phyloP scores from a whole-genome alignment of 2,113 vertebrate genomes.

The Dissostichus mawsoni region DNA sequence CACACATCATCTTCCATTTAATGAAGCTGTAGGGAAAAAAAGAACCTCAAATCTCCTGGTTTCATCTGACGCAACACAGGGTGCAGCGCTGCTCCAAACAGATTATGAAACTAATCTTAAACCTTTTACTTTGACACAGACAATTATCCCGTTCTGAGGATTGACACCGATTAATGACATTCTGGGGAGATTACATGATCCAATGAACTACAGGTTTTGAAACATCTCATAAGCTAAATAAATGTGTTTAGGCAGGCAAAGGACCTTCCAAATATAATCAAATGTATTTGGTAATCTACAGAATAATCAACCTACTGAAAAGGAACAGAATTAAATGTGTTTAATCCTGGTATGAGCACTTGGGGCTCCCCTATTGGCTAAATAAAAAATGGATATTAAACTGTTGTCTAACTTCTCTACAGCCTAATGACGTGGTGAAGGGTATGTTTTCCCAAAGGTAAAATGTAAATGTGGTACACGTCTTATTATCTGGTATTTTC shows the following conservation, averaged over 20 bases:
- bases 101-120: slow-evolving; percentile 74
- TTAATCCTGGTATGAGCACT: slow-evolving; percentile 46
- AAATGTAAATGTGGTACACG: background rate
- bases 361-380: slow-evolving; percentile 77
- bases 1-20: slow-evolving; percentile 47
- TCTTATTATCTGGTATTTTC: slow-evolving; percentile 29
- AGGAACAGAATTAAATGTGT: slow-evolving; percentile 19
- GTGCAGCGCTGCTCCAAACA: slow-evolving; percentile 52
- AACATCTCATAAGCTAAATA: slow-evolving; percentile 50
- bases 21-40: slow-evolving; percentile 34
- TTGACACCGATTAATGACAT: slow-evolving; percentile 68
- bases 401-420: background rate
- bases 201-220: slow-evolving; percentile 54
- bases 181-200: slow-evolving; percentile 63
- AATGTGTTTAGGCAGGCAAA: slow-evolving; percentile 29
- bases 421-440: slow-evolving; percentile 17
- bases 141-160: slow-evolving; percentile 66
- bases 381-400: slow-evolving; percentile 8
- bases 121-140: slow-evolving; percentile 59
- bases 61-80: slow-evolving; percentile 53
- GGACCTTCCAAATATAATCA: slow-evolving; percentile 40
- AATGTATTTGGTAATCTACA: slow-evolving; percentile 41
- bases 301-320: slow-evolving; percentile 37
- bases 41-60: slow-evolving; percentile 40
- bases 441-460: background rate